phyloP scores from a whole-genome alignment of 2,797 vertebrate species.

The Crenuchus spilurus region DNA sequence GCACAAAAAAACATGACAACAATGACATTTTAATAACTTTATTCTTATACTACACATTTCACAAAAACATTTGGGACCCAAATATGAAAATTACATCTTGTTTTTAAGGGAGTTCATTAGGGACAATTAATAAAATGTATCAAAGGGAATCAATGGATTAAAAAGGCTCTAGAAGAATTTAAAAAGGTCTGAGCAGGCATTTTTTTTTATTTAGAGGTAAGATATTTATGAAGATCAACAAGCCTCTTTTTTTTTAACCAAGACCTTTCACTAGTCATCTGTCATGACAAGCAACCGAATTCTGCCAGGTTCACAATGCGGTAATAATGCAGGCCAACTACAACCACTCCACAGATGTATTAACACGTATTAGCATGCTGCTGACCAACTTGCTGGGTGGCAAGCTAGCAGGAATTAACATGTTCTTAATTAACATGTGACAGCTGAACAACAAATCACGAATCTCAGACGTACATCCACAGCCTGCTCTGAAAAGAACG shows the following conservation, averaged over 20 bases:
- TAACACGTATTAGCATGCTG: conserved; percentile 27
- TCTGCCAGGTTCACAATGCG: not conserved
- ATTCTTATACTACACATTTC: conserved; percentile 37
- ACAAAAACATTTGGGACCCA: conserved; percentile 25
- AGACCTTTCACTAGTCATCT: not conserved
- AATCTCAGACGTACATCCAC: not conserved
- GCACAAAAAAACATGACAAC: conserved; percentile 9
- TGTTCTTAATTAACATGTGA: not conserved
- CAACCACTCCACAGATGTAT: conserved; percentile 10
- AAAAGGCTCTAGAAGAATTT: not conserved
- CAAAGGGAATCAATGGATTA: conserved; percentile 17
- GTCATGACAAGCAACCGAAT: not conserved
- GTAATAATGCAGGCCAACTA: conserved; percentile 16
- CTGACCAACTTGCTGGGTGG: conserved; percentile 13
- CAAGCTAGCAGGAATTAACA: conserved; percentile 9
- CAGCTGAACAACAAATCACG: not conserved
- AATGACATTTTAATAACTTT: conserved; percentile 11
- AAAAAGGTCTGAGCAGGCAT: conserved; percentile 11
- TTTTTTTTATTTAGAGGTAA: conserved; percentile 1
- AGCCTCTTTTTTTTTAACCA: not conserved
- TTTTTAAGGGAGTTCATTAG: conserved; percentile 18
- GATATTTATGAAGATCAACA: not conserved
- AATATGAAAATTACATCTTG: conserved; percentile 3
- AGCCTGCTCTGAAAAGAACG: conserved; percentile 35
- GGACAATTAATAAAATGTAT: conserved; percentile 21